Evolutionary conservation across 2,797 vertebrate genomes (phyloP).

Genomic region (Distichodus sexfasciatus): DNA sequence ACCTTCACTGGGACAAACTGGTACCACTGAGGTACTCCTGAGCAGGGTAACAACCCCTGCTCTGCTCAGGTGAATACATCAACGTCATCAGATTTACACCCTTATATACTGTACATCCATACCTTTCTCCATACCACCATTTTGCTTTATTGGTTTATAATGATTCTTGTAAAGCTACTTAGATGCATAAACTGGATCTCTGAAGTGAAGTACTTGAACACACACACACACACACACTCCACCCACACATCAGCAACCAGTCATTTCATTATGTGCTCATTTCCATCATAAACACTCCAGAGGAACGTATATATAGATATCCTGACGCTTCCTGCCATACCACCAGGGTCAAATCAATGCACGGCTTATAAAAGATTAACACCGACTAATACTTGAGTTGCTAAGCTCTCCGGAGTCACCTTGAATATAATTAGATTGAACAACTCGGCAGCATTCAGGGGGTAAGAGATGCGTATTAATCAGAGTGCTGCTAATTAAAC

Average conservation of each 20-base stretch:
- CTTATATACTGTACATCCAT: too few species aligned
- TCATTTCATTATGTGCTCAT: constrained; percentile 3
- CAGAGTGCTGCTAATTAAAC: not conserved
- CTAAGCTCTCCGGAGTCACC: constrained; percentile 59
- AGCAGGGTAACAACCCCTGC: too few species aligned
- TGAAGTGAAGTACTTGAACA: constrained; percentile 18
- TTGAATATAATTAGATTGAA: constrained; percentile 51
- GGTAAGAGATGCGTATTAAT: too few species aligned
- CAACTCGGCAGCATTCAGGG: constrained; percentile 31
- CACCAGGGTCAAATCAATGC: constrained; percentile 58
- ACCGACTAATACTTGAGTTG: constrained; percentile 58
- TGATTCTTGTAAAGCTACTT: not conserved
- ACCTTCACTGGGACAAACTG: too few species aligned
- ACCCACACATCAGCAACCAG: not conserved
- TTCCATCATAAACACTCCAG: constrained; percentile 8
- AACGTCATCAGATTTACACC: too few species aligned
- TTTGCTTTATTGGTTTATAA: too few species aligned
- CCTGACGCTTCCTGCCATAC: constrained; percentile 2
- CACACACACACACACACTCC: not conserved
- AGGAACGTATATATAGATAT: constrained; percentile 21
- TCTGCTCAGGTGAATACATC: too few species aligned
- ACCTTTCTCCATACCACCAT: too few species aligned
- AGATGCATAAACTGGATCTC: not conserved
- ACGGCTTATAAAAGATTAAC: constrained; percentile 60
- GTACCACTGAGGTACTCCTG: too few species aligned